Conservation (phyloP, 2,797 vertebrate genomes). For the Alca torda region DNA sequence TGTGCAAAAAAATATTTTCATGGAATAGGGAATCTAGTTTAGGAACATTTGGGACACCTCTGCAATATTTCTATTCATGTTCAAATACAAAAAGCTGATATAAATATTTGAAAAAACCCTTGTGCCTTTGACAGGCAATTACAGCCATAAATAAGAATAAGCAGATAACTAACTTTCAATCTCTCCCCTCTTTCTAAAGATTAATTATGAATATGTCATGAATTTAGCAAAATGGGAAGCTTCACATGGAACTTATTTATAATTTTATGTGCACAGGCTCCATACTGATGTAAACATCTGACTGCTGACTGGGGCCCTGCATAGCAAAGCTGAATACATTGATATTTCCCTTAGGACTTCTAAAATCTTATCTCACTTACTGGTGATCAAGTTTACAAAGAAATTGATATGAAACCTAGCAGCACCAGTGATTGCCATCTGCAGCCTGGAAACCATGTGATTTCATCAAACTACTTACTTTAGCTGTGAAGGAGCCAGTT, state of each 20-base stretch:
- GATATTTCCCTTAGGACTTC: background rate
- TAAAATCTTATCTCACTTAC: background rate
- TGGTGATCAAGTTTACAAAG: background rate
- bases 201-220: background rate
- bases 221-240: background rate
- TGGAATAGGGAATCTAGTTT: background rate
- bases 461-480: constrained; percentile 13
- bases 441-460: background rate
- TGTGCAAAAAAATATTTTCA: background rate
- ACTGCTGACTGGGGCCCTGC: no score
- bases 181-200: background rate
- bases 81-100: background rate
- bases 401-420: background rate
- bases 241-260: background rate
- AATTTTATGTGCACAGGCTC: background rate
- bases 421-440: background rate
- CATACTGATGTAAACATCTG: background rate
- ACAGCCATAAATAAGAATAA: background rate
- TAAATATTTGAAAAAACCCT: background rate
- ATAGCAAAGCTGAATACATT: background rate
- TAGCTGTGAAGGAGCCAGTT: constrained; percentile 64
- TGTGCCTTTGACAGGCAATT: background rate
- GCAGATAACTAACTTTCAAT: background rate
- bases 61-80: background rate
- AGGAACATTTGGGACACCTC: background rate